Base-by-base conservation (phyloP, 2,113 vertebrate species). In the Psilopsiagon aurifrons region DNA sequence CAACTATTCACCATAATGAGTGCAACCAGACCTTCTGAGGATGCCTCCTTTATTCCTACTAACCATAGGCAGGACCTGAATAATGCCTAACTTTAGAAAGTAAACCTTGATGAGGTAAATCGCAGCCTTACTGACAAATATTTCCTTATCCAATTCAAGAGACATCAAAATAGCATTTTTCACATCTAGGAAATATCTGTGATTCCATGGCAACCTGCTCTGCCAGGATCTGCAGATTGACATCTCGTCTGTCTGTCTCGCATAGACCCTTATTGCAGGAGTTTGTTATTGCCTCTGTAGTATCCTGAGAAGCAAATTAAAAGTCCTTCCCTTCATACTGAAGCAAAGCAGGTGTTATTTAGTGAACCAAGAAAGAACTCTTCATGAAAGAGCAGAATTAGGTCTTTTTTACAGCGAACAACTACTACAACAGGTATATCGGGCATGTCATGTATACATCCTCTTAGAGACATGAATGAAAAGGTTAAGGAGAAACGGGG, bases 141-240 rank as follows among this genome's bases (percentile, higher is more conserved):
- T 84, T 90, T 96, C 67, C 92, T 87, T 71, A 88, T 60, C 16
- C 25, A 88, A 51, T 73, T 92, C 43, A 86, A 79, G 49, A 93
- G 27, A 93, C 33, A 91, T 87, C 77, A 92, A 92, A 96, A 94
- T 73, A 94, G 1, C 57, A 76, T 84, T 92, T 93, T 95, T 93
- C 69, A 91, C 47, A 91, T 78, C 64, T 76, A 86, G 24, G 39
- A 88, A 86, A 27, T 47, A 79, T 69, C 52, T 79, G 29, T 22
- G 88, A 88, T 89, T 94, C 95, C 86, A 95, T 82, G 88, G 80
- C 70, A 95, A 92, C 49, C 29, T 84, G 19, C 37, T 90, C 64
- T 79, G 60, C 47, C 64, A 81, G 57, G 60, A 62, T 22, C 39
- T 60, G 33, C 4, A 8, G 69, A 84, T 64, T 95, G 83, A 91